Conservation (phyloP, 2,797 vertebrate species). For the Ptychobarbus kaznakovi region DNA sequence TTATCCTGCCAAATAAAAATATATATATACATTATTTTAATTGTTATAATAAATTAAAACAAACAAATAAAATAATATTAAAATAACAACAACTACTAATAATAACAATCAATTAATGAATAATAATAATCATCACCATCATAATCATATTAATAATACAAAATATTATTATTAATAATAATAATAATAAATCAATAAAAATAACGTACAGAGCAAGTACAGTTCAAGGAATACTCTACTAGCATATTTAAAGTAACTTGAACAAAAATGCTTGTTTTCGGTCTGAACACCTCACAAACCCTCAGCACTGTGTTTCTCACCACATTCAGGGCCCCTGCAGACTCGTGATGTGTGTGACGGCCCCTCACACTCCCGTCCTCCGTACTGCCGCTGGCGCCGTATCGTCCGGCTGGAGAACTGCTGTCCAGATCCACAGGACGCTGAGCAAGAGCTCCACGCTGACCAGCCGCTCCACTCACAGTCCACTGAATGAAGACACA, state of each 20-base stretch:
- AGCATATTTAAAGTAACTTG: neutral
- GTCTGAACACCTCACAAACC: neutral
- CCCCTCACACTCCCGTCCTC: conserved; percentile 77
- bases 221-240: neutral
- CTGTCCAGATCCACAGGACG: conserved; percentile 77
- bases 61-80: neutral
- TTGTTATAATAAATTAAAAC: neutral
- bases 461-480: conserved; percentile 84
- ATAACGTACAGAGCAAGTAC: neutral
- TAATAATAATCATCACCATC: neutral
- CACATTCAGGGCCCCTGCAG: conserved; percentile 76
- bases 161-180: neutral
- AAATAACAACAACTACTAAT: neutral
- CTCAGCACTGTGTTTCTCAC: conserved; percentile 66
- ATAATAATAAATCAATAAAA: neutral
- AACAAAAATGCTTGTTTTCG: neutral
- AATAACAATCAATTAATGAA: neutral
- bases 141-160: neutral
- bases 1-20: neutral
- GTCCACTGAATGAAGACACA: conserved; percentile 72
- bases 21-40: neutral
- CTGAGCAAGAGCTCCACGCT: conserved; percentile 78
- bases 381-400: conserved; percentile 63
- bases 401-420: conserved; percentile 70
- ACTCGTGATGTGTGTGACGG: conserved; percentile 50